Base-by-base conservation (phyloP, 1,140 invertebrate species). In the Homarus americanus region DNA sequence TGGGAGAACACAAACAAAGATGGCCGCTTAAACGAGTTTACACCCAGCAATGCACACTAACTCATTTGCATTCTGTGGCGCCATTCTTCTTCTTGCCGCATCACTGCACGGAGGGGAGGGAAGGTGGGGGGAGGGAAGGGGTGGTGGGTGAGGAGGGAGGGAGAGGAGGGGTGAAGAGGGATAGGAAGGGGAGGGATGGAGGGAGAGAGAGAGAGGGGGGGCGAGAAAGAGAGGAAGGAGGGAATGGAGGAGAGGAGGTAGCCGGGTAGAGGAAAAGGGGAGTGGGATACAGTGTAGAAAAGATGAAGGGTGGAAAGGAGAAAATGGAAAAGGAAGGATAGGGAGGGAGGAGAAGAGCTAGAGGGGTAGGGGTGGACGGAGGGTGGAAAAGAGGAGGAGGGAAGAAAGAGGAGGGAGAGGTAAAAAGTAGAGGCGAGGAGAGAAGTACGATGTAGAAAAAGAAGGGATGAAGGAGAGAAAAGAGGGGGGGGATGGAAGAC, bases 81-180 rank as follows among this genome's bases (percentile, higher is more conserved):
- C 63, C 63, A 69, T 69, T 69, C 63, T 28, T 69, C 63, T 69
- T 69, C 63, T 69, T 69, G 63, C n/a, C 5, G 63, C 24, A 69
- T 20, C n/a, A 69, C 24, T 32, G 63, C n/a, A 69, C 5, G 58
- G 4, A 17, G 0, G 58, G 58, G 15, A 17, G 58, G 24, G 24
- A 24, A 24, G 58, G 58, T n/a, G 5, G 72, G 12, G n/a, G 12
- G 72, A 15, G 32, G 12, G 20, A 7, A 34, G 4, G 66, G 24
- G 44, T 7, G 12, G 44, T 5, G 44, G 12, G 44, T 7, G 12
- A 15, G 12, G 44, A 15, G 44, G 5, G 44, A 15, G 44, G 44
- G 12, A 49, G 12, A 15, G 12, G 44, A 49, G 44, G 12, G 44
- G 5, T 49, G 5, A 15, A 15, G 44, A 49, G 44, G 44, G 12